Percentiles rank a stretch among this genome's conserved stretches.
Evolutionary conservation across 2,888 invertebrate genomes (phyloP).

Genomic region (Melanotus villosus): DNA sequence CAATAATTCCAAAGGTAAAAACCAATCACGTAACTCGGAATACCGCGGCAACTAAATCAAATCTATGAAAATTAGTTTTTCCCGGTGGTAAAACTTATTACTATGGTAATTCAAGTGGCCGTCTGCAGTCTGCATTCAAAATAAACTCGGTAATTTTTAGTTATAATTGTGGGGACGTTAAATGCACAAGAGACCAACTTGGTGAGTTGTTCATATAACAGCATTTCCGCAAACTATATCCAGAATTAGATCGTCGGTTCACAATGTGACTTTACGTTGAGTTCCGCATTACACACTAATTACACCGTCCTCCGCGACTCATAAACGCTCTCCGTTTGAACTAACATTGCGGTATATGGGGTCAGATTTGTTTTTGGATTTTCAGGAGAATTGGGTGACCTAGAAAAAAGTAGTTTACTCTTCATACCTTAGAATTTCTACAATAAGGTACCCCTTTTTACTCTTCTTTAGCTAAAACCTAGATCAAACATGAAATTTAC

Average conservation of each 20-base stretch:
- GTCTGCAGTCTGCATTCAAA: constrained; percentile 16
- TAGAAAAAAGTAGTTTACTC: constrained; percentile 19
- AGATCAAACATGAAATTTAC: too few species aligned
- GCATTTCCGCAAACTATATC: constrained; percentile 16
- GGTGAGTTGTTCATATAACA: constrained; percentile 8
- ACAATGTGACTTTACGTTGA: constrained; percentile 28
- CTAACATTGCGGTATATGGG: constrained; percentile 25
- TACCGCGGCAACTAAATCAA: not conserved
- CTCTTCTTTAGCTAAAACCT: too few species aligned
- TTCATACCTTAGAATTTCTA: constrained; percentile 5
- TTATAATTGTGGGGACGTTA: constrained; percentile 3
- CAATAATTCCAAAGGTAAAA: too few species aligned
- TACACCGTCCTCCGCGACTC: constrained; percentile 28
- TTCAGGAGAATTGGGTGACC: not conserved
- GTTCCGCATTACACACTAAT: constrained; percentile 34
- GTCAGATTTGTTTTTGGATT: constrained; percentile 33
- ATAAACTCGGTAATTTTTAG: constrained; percentile 16
- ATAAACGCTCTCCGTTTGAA: constrained; percentile 28
- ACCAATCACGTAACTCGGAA: too few species aligned
- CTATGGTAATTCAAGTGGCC: constrained; percentile 3
- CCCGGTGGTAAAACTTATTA: not conserved
- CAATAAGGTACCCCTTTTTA: too few species aligned
- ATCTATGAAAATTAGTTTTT: not conserved
- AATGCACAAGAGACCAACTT: constrained; percentile 22
- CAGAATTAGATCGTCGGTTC: constrained; percentile 16